Percentiles rank a stretch among this genome's conserved stretches.
Evolutionary conservation across 2,113 vertebrate genomes (phyloP).

Genomic region (Aramus guarauna): DNA sequence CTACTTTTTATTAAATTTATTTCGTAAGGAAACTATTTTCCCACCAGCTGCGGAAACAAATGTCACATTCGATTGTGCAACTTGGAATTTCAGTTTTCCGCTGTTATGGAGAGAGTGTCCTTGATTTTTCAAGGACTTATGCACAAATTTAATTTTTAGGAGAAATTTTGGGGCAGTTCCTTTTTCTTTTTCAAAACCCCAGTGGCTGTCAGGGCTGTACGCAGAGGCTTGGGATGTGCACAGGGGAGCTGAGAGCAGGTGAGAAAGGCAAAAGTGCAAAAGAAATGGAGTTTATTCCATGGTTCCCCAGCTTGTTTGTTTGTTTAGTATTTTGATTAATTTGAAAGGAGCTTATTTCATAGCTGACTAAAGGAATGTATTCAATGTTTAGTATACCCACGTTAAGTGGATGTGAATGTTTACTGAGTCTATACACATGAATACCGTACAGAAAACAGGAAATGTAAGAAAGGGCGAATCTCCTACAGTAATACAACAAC

Average conservation of each 20-base stretch:
- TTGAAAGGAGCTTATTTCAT: conserved; percentile 14
- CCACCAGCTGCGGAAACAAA: conserved; percentile 11
- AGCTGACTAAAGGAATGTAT: background rate
- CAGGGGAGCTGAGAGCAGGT: background rate
- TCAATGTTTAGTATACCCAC: background rate
- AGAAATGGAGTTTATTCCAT: background rate
- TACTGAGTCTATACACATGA: background rate
- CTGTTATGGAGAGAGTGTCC: background rate
- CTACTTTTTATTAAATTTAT: conserved; percentile 26
- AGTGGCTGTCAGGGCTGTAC: background rate
- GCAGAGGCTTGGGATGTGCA: background rate
- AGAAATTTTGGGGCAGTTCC: background rate
- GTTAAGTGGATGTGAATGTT: background rate
- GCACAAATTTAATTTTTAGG: background rate
- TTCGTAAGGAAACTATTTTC: conserved; percentile 43
- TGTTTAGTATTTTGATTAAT: conserved; percentile 5
- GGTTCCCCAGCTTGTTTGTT: background rate
- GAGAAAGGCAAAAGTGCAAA: background rate
- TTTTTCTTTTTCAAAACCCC: background rate
- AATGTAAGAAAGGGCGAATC: background rate
- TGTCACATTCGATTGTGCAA: background rate
- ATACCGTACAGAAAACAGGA: background rate
- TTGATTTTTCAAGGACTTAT: conserved; percentile 6
- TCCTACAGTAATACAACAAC: background rate
- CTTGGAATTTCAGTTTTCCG: conserved; percentile 16